Evolutionary conservation across 1,140 invertebrate species (phyloP).

Genomic region (Orchestia grillus): DNA sequence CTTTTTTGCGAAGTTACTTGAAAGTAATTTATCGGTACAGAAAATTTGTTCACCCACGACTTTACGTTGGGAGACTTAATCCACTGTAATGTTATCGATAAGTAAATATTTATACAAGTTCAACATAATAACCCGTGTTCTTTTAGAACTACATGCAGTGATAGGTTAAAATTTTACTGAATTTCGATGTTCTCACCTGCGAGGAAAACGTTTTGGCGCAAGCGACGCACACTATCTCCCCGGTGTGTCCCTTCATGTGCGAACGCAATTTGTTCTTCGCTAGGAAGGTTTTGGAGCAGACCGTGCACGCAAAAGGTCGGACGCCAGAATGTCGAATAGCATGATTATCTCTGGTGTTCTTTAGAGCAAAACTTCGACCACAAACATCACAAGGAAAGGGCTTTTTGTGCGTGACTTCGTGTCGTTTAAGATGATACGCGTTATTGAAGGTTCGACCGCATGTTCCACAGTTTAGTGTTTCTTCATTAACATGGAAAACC

Average conservation of each 20-base stretch:
- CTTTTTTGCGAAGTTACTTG: background rate
- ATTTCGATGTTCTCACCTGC: background rate
- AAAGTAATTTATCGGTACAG: background rate
- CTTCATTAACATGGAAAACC: background rate
- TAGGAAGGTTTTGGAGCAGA: slow-evolving; percentile 41
- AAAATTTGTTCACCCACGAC: background rate
- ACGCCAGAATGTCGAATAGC: slow-evolving; percentile 19
- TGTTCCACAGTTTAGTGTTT: background rate
- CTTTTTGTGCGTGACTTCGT: slow-evolving; percentile 34
- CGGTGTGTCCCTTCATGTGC: slow-evolving; percentile 32
- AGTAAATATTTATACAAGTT: background rate
- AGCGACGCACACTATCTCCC: slow-evolving; percentile 11
- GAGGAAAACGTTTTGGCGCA: slow-evolving; percentile 31
- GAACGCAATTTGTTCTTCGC: slow-evolving; percentile 31
- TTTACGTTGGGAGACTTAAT: background rate
- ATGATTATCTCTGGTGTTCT: slow-evolving; percentile 20
- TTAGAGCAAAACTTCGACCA: slow-evolving; percentile 24
- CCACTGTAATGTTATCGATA: background rate
- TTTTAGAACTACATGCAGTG: background rate
- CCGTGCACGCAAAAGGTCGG: slow-evolving; percentile 19
- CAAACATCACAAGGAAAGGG: slow-evolving; percentile 25
- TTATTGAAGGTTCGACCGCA: slow-evolving; percentile 42
- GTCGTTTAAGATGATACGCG: background rate
- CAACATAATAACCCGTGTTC: background rate
- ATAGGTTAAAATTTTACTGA: background rate